Evolutionary conservation across 2,113 vertebrate genomes (phyloP), one percentile per base, ranked within the genome.

Genomic region (Sander lucioperca): DNA sequence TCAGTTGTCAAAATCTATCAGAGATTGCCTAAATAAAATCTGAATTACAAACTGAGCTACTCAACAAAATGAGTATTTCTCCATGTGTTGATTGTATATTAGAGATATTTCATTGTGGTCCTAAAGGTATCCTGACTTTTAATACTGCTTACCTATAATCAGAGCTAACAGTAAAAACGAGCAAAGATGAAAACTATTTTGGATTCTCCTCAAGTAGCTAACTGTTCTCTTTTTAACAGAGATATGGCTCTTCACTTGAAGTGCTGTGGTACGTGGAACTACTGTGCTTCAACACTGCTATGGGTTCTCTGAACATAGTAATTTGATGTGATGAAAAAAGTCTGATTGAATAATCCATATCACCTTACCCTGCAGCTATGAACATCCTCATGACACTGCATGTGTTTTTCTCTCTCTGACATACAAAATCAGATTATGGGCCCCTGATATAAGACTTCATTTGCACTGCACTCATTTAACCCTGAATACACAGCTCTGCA

Each of bases 391-490:
- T 82, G 84, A 79, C 80, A 45, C 56, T 74, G 72, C 54, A 48
- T 70, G 80, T 72, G 54, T 63, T 79, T 80, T 43, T 87, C 19
- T 82, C 51, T 57, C 63, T 67, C 63, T 73, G 79, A 80, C 67
- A 54, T 16, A 27, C 59, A 74, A 71, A 88, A 83, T 88, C 56
- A 72, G 70, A 86, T 91, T 70, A 85, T 2, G 10, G 45, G 10
- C 58, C 18, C 12, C 57, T 77, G 63, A 88, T 76, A 75, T 59
- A 89, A 78, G 71, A 78, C 72, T 84, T 85, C 62, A 90, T 88
- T 86, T 80, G 62, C 50, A 45, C 30, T 54, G 61, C 59, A 51
- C 78, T 88, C 69, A 61, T 84, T 86, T 82, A 78, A 85, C 72
- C 71, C 74, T 3, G 30, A 70, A 65, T n/a, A n/a, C 54, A 68